A percentile compares a stretch with the other conserved stretches of the same genome.
phyloP scores from a whole-genome alignment of 92 coral and sea anemone genomes.

The Zoanthus sociatus region DNA sequence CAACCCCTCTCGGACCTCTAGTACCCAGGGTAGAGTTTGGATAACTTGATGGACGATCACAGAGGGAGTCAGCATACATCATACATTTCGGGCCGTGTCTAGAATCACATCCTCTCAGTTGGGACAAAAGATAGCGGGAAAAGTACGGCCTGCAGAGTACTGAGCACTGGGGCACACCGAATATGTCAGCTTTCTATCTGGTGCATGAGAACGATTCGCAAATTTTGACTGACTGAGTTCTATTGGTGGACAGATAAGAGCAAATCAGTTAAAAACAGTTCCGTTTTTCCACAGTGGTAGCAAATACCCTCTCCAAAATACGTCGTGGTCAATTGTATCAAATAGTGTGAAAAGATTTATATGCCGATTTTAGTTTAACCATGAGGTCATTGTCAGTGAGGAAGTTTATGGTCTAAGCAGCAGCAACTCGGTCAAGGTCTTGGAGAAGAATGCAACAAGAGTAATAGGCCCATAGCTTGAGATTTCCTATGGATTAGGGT shows the following conservation, averaged over 20 bases:
- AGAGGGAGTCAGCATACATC: no score
- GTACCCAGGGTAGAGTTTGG: no score
- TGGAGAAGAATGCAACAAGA: constrained; percentile 31
- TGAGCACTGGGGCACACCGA: no score
- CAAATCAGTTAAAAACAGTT: not conserved
- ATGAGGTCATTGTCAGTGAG: constrained; percentile 8
- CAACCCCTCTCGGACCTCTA: no score
- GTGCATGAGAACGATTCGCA: no score
- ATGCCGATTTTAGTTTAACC: constrained; percentile 25
- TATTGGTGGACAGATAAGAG: not conserved
- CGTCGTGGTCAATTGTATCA: not conserved
- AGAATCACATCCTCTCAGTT: no score
- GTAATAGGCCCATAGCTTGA: constrained; percentile 42
- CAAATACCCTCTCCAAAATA: not conserved
- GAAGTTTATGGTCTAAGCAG: constrained; percentile 2
- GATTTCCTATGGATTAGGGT: constrained; percentile 5
- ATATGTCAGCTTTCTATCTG: no score
- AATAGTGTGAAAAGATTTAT: not conserved
- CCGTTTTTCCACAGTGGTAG: not conserved
- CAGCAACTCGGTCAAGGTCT: constrained; percentile 35
- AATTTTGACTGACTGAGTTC: not conserved
- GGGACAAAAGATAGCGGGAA: no score
- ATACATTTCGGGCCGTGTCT: no score
- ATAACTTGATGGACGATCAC: no score
- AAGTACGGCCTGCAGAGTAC: no score